Conservation (phyloP, 2,888 invertebrate species). For the Pristionchus mayeri region DNA sequence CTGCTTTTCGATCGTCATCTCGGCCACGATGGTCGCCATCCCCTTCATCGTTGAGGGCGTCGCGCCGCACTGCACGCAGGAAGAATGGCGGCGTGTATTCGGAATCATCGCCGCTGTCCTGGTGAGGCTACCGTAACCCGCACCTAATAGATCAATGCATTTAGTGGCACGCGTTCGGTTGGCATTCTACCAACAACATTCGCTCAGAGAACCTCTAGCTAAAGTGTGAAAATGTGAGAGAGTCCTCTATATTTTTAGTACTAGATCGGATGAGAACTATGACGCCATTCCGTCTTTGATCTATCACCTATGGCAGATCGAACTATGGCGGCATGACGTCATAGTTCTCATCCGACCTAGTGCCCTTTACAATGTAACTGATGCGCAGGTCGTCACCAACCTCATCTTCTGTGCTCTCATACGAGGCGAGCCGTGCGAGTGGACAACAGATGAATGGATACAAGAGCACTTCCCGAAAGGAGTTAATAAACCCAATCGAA, state of each 20-base stretch:
- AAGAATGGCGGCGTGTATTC: slow-evolving; percentile 70
- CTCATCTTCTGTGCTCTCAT: slow-evolving; percentile 66
- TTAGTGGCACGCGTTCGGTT: no score
- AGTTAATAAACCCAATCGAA: neutral
- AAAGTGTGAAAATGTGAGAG: no score
- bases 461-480: neutral
- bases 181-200: neutral
- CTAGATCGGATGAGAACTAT: no score
- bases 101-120: slow-evolving; percentile 62
- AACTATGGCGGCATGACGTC: no score
- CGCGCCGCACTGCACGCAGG: slow-evolving; percentile 66
- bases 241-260: no score
- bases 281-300: no score
- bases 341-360: no score
- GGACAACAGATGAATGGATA: slow-evolving; percentile 60
- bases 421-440: slow-evolving; percentile 67
- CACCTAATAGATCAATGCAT: no score
- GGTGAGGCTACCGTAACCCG: slow-evolving; percentile 52
- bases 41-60: slow-evolving; percentile 69
- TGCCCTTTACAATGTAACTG: no score
- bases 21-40: slow-evolving; percentile 70
- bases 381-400: slow-evolving; percentile 66
- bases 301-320: no score
- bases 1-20: slow-evolving; percentile 73
- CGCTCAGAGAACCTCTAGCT: neutral